Percentiles rank a stretch among this genome's conserved stretches.
These are phyloP conservation scores for Melanerpes formicivorus DNA, from an alignment of 2,113 vertebrate genomes.

Conservation along the genomic window DNA sequence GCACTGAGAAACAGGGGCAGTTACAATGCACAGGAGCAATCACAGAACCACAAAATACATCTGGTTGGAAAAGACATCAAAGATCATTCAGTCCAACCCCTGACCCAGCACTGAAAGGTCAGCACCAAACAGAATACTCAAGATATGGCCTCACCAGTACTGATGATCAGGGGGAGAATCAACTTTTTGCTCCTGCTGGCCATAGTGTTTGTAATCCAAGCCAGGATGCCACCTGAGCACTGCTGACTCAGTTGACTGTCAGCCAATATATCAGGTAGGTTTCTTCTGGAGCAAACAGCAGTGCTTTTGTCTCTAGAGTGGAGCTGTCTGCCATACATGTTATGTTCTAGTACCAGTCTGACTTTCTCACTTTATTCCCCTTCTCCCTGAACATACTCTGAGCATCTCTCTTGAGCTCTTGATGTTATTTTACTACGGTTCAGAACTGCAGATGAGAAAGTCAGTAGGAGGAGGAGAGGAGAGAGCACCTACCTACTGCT, in stretches of 20 bases:
- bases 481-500: not conserved
- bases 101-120: too few relatives aligned
- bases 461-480: not conserved
- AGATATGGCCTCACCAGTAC: too few relatives aligned
- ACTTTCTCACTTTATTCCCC: not conserved
- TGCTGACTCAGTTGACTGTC: too few relatives aligned
- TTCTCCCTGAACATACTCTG: not conserved
- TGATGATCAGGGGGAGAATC: too few relatives aligned
- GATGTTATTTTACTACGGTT: not conserved
- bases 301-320: not conserved
- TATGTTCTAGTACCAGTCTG: not conserved
- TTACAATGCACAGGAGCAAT: too few relatives aligned
- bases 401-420: not conserved
- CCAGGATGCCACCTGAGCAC: too few relatives aligned
- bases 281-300: not conserved
- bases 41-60: too few relatives aligned
- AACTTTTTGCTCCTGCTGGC: too few relatives aligned
- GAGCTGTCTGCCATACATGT: rapidly evolving
- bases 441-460: not conserved
- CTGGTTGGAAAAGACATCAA: too few relatives aligned
- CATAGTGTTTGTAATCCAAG: too few relatives aligned
- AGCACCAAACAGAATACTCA: too few relatives aligned
- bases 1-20: not conserved
- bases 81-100: too few relatives aligned
- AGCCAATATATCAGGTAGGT: not conserved